These are phyloP conservation scores for Zonitis immaculata DNA, from an alignment of 2,888 invertebrate species.

Conservation along the genomic window DNA sequence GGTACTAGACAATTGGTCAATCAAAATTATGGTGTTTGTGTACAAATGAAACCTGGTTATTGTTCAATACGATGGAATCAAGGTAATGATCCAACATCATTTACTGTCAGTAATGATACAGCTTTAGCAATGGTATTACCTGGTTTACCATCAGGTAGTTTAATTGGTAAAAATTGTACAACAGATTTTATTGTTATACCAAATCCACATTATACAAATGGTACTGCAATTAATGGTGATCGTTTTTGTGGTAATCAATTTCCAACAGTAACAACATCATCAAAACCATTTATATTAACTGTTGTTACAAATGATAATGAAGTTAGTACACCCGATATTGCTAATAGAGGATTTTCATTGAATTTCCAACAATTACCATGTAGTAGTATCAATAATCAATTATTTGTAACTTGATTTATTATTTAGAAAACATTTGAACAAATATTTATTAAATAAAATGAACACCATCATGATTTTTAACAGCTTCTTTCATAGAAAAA, in stretches of 20 bases:
- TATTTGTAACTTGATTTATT: neutral
- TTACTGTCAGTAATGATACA: conserved; percentile 68
- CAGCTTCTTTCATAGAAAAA: conserved; percentile 62
- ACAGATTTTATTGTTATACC: conserved; percentile 74
- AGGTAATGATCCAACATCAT: conserved; percentile 55
- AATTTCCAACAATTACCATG: conserved; percentile 66
- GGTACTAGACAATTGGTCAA: conserved; percentile 70
- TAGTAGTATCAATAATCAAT: conserved; percentile 12
- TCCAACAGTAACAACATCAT: conserved; percentile 58
- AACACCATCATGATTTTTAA: conserved; percentile 58
- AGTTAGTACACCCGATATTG: conserved; percentile 54
- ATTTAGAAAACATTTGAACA: too few species aligned
- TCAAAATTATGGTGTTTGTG: conserved; percentile 72
- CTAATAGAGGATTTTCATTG: conserved; percentile 71
- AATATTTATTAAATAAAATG: conserved; percentile 26
- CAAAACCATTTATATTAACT: conserved; percentile 70
- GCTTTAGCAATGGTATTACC: conserved; percentile 55
- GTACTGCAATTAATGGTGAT: conserved; percentile 54
- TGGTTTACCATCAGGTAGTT: conserved; percentile 56
- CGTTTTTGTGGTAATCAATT: conserved; percentile 74
- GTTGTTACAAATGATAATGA: conserved; percentile 65
- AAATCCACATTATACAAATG: conserved; percentile 51
- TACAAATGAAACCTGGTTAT: conserved; percentile 66
- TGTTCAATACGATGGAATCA: conserved; percentile 68
- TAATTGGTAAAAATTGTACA: conserved; percentile 58